Percentiles rank a stretch among this genome's conserved stretches.
Conservation (phyloP, 2,113 vertebrate species). For the Bettongia penicillata region DNA sequence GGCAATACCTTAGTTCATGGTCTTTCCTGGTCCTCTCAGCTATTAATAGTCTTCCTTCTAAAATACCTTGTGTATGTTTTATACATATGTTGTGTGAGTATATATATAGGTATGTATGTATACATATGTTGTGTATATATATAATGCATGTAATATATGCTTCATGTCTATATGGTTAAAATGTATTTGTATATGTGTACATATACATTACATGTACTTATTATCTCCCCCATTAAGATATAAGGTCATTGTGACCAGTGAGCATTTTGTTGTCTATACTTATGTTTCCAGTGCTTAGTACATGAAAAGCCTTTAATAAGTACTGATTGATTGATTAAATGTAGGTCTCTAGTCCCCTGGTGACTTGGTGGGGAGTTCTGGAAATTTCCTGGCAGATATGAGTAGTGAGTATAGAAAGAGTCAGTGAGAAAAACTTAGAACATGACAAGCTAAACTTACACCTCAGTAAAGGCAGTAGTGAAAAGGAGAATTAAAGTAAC, state of each 20-base stretch:
- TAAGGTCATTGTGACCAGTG: background rate
- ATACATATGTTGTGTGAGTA: too few relatives aligned
- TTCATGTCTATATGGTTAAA: background rate
- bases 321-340: background rate
- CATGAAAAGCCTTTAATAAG: background rate
- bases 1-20: background rate
- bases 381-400: background rate
- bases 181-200: background rate
- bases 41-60: background rate
- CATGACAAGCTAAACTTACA: background rate
- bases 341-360: background rate
- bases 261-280: background rate
- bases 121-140: background rate
- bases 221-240: background rate
- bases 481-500: background rate
- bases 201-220: background rate
- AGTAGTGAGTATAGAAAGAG: background rate
- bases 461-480: background rate
- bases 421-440: background rate
- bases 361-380: background rate
- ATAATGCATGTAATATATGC: background rate
- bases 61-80: background rate
- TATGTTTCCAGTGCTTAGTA: background rate
- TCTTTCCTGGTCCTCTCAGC: background rate
- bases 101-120: background rate